Percentiles rank a stretch among this genome's conserved stretches.
phyloP scores from a whole-genome alignment of 2,888 invertebrate genomes.

The Diarsia mendica region DNA sequence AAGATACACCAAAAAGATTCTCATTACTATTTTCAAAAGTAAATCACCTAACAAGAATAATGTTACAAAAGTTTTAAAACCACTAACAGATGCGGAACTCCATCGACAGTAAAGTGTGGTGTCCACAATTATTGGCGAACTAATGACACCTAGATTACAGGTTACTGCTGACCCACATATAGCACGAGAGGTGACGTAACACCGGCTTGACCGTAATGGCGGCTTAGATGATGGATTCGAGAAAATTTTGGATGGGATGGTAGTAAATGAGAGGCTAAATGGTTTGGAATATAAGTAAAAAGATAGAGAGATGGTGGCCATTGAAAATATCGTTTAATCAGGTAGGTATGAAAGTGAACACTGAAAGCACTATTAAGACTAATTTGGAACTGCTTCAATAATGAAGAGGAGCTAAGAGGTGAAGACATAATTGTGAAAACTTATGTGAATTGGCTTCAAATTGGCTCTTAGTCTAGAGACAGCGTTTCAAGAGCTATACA shows the following conservation, averaged over 20 bases:
- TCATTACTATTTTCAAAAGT: neutral
- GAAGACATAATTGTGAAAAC: neutral
- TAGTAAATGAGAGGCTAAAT: neutral
- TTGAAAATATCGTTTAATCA: neutral
- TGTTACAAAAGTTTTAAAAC: neutral
- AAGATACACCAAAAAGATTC: neutral
- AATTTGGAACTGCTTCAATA: neutral
- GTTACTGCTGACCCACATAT: conserved; percentile 71
- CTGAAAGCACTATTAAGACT: too few species aligned
- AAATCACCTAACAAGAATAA: neutral
- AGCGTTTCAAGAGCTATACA: neutral
- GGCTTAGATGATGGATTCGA: conserved; percentile 43
- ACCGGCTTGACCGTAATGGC: conserved; percentile 53
- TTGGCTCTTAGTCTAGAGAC: neutral
- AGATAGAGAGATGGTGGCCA: neutral
- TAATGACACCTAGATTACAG: conserved; percentile 72
- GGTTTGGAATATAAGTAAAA: neutral
- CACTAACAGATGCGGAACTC: conserved; percentile 59
- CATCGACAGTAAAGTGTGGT: conserved; percentile 46
- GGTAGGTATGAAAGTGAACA: neutral
- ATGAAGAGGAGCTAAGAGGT: neutral
- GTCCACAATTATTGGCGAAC: conserved; percentile 67
- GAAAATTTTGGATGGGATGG: conserved; percentile 10
- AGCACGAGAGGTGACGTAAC: conserved; percentile 64
- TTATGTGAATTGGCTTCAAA: neutral